Conservation (phyloP, 1,140 invertebrate species). For the Pinna nobilis region DNA sequence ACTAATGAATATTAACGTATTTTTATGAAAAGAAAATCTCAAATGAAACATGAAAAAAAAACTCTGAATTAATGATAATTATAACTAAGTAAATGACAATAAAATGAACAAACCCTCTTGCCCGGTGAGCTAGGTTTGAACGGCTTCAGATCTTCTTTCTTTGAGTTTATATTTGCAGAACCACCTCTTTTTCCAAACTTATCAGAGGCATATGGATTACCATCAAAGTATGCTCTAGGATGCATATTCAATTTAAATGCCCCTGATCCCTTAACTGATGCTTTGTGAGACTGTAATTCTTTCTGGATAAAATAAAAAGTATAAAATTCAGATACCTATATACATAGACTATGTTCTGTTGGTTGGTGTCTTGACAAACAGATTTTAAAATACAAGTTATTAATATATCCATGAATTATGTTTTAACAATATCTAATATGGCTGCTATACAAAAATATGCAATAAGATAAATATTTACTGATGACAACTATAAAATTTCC, state of each 20-base stretch:
- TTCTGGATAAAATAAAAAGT: conserved; percentile 51
- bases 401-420: too few species aligned
- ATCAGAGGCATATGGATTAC: conserved; percentile 69
- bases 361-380: too few species aligned
- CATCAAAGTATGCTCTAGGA: conserved; percentile 70
- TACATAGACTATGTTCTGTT: neutral
- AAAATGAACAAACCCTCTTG: conserved; percentile 63
- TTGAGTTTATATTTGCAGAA: conserved; percentile 36
- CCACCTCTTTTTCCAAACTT: conserved; percentile 61
- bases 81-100: conserved; percentile 2
- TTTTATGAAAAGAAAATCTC: too few species aligned
- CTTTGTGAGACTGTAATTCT: conserved; percentile 66
- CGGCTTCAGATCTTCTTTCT: conserved; percentile 63
- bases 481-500: too few species aligned
- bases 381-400: too few species aligned
- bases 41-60: too few species aligned
- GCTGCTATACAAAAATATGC: too few species aligned
- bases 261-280: conserved; percentile 63
- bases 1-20: too few species aligned
- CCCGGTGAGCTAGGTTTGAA: conserved; percentile 72
- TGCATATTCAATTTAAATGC: conserved; percentile 72
- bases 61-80: too few species aligned
- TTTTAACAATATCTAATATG: too few species aligned
- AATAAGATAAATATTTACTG: too few species aligned
- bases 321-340: neutral